phyloP scores from a whole-genome alignment of 1,140 invertebrate genomes.

The Aphaenogaster rudis region DNA sequence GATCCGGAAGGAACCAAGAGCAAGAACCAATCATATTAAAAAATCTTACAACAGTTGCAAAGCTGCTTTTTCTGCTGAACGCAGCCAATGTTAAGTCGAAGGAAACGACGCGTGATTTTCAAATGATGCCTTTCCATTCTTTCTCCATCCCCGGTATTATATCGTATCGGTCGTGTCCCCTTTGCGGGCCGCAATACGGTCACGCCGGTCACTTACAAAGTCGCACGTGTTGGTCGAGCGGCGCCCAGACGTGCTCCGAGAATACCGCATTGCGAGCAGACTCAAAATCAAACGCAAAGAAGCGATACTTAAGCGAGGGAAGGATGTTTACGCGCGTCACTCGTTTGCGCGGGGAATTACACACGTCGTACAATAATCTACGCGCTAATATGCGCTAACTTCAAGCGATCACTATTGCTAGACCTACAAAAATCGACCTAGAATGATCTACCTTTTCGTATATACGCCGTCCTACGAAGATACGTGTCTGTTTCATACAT shows the following conservation, averaged over 20 bases:
- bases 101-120: too few relatives aligned
- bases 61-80: too few relatives aligned
- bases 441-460: neutral
- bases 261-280: neutral
- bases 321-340: neutral
- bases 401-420: neutral
- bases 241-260: neutral
- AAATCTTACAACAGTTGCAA: too few relatives aligned
- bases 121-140: constrained; percentile 8
- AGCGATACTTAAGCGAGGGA: neutral
- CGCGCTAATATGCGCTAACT: neutral
- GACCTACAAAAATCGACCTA: too few relatives aligned
- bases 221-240: neutral
- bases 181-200: constrained; percentile 25
- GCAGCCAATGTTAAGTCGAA: too few relatives aligned
- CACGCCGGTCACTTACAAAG: neutral
- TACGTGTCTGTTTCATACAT: neutral
- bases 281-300: neutral
- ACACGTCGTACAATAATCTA: neutral
- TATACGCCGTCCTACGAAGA: neutral
- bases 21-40: too few relatives aligned
- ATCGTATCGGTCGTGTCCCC: neutral
- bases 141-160: neutral
- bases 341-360: neutral
- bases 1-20: too few relatives aligned